These are phyloP conservation scores for Gambusia yucatana DNA, from an alignment of 2,797 vertebrate species.

Conservation along the genomic window DNA sequence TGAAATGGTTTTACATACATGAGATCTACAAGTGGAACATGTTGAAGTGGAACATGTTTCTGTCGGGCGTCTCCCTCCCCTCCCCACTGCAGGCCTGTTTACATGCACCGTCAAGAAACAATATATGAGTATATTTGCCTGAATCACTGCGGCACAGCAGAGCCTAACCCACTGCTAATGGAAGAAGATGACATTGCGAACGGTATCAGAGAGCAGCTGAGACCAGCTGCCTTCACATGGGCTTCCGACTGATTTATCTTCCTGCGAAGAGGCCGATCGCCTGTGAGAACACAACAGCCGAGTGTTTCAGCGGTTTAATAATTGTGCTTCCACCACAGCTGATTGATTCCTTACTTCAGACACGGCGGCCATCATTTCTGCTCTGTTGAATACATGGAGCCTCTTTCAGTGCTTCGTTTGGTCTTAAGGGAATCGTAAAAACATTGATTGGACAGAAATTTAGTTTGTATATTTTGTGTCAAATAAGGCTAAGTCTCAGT, in stretches of 20 bases:
- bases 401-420: not conserved
- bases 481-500: not conserved
- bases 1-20: not conserved
- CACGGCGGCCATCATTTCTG: not conserved
- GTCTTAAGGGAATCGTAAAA: not conserved
- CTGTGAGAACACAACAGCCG: conserved; percentile 18
- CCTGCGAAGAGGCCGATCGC: not conserved
- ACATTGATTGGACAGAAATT: not conserved
- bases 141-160: conserved; percentile 22
- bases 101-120: conserved; percentile 16
- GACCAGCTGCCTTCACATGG: conserved; percentile 30
- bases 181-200: conserved; percentile 32
- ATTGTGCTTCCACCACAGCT: not conserved
- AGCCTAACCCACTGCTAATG: conserved; percentile 25
- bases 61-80: not conserved
- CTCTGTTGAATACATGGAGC: not conserved
- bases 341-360: conserved; percentile 18
- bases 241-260: conserved; percentile 45
- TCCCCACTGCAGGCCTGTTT: not conserved
- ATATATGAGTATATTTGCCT: conserved; percentile 36
- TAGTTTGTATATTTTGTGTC: too few relatives aligned
- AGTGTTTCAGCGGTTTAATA: conserved; percentile 37
- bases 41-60: not conserved
- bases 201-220: conserved; percentile 44
- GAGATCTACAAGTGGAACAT: not conserved